phyloP scores from a whole-genome alignment of 2,113 vertebrate genomes.

The Lophius piscatorius region DNA sequence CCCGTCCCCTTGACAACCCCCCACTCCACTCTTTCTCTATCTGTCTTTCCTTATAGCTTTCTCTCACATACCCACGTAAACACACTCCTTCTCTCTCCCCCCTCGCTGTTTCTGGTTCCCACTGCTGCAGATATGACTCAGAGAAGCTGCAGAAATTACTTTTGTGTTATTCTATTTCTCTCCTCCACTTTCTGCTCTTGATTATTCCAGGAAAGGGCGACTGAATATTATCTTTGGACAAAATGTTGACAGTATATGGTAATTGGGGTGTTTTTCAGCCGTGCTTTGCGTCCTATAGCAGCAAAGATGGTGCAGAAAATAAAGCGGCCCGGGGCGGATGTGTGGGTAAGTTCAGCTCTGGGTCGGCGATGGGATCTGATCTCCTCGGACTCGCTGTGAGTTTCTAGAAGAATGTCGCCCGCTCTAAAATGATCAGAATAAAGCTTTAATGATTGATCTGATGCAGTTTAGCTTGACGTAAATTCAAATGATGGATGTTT shows the following conservation, averaged over 20 bases:
- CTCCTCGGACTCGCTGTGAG: slow-evolving; percentile 11
- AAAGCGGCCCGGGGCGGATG: slow-evolving; percentile 38
- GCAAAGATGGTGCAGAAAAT: slow-evolving; percentile 8
- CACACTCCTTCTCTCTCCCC: slow-evolving; percentile 63
- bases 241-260: not conserved
- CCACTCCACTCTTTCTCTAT: slow-evolving; percentile 19
- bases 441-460: slow-evolving; percentile 28
- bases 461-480: slow-evolving; percentile 42
- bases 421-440: too few relatives aligned
- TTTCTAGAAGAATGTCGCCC: slow-evolving; percentile 44
- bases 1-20: slow-evolving; percentile 30
- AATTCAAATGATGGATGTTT: slow-evolving; percentile 57
- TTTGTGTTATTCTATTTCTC: slow-evolving; percentile 59
- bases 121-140: slow-evolving; percentile 81
- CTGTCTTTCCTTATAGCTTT: slow-evolving; percentile 15
- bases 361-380: slow-evolving; percentile 42
- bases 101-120: slow-evolving; percentile 69
- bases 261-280: not conserved
- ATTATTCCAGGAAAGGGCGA: not conserved
- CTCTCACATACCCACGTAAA: slow-evolving; percentile 58
- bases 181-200: slow-evolving; percentile 28
- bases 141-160: slow-evolving; percentile 77
- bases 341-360: slow-evolving; percentile 57
- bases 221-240: slow-evolving; percentile 5
- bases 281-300: not conserved